A percentile compares a stretch with the other conserved stretches of the same genome.
Conservation (phyloP, 2,888 invertebrate genomes). For the Didymodactylos carnosus region DNA sequence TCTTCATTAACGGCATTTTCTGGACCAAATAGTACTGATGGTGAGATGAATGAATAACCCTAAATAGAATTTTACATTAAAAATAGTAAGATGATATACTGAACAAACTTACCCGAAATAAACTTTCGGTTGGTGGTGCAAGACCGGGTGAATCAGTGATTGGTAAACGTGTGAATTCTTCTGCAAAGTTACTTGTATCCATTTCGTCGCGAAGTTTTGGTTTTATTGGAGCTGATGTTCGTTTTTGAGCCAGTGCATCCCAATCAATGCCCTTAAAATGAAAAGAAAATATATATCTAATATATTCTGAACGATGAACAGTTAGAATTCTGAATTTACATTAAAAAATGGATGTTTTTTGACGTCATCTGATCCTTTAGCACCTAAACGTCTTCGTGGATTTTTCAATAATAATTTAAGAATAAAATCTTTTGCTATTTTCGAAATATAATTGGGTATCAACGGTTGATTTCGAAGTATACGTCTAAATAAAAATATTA, state of each 20-base stretch:
- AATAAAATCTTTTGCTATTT: conserved; percentile 56
- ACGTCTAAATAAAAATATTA: conserved; percentile 42
- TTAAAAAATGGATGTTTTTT: conserved; percentile 73
- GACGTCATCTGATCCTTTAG: conserved; percentile 62
- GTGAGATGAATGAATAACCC: conserved; percentile 86
- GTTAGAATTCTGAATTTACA: conserved; percentile 37
- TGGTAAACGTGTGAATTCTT: conserved; percentile 78
- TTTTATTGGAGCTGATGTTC: conserved; percentile 64
- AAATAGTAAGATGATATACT: background rate
- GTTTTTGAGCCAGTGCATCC: conserved; percentile 55
- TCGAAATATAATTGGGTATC: conserved; percentile 60
- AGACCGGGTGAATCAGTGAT: conserved; percentile 76
- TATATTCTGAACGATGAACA: background rate
- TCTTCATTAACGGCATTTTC: conserved; percentile 35
- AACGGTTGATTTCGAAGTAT: conserved; percentile 72
- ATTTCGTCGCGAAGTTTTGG: conserved; percentile 63
- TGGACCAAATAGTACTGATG: conserved; percentile 54
- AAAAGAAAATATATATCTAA: conserved; percentile 22
- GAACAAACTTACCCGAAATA: background rate
- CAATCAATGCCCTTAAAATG: conserved; percentile 60
- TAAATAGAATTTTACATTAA: conserved; percentile 19
- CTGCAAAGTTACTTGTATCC: conserved; percentile 85
- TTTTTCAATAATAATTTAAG: conserved; percentile 66
- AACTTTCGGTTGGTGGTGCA: conserved; percentile 51
- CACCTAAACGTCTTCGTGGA: conserved; percentile 61